Evolutionary conservation across 2,888 invertebrate species (phyloP), one percentile per base, ranked within the genome.

Genomic region (Ypsolopha sequella): DNA sequence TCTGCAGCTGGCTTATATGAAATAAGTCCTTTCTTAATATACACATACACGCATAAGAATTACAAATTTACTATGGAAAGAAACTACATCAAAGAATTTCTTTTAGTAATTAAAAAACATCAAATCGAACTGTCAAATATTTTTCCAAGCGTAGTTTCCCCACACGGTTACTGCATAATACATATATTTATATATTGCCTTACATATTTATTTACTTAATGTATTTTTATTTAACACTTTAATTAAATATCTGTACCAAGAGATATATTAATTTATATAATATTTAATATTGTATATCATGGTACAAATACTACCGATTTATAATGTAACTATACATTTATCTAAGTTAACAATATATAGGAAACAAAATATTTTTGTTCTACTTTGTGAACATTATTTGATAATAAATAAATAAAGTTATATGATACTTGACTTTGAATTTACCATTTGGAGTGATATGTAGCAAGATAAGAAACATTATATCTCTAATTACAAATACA

Each of bases 91-190:
- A 75, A 78, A 78, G 70, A 70, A 76, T 70, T 13, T 41, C 64
- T 60, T 50, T 50, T 9, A 43, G 61, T 56, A 58, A 49, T 52
- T 73, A 33, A 73, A 71, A 73, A 65, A 82, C 79, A 78, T 76
- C 78, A 67, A 77, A 73, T 80, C 64, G 67, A 73, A 72, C 63
- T 73, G 76, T 76, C 76, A 79, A 82, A 74, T 72, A 76, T 75
- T 73, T 73, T 73, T 78, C 76, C 76, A 86, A 86, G 85, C 85
- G 85, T 86, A 86, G 85, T 86, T 86, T 86, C 85, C 85, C 85
- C 85, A 84, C 80, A 82, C 81, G 75, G 76, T 81, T 51, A 51
- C 51, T 51, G 53, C 51, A 45, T 44, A 39, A 34, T 24, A 24
- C 24, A 24, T 24, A 24, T 24, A 24, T 24, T 24, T 24, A 24